These are phyloP conservation scores for Champsocephalus esox DNA, from an alignment of 2,797 vertebrate genomes.

Conservation along the genomic window DNA sequence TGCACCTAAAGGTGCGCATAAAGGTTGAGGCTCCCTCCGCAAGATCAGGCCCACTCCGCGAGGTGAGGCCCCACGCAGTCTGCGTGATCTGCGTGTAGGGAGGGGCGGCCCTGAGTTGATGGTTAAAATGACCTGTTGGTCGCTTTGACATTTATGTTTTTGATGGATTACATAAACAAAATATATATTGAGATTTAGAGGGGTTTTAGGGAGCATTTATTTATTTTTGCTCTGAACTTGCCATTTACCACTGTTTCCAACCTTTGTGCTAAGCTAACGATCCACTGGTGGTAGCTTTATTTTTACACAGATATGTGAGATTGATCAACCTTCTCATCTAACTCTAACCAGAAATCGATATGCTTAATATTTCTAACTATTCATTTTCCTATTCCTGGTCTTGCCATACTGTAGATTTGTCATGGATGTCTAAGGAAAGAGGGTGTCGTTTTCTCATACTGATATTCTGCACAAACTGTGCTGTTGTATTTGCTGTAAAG, in stretches of 20 bases:
- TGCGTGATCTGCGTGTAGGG: too few relatives aligned
- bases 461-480: too few relatives aligned
- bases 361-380: neutral
- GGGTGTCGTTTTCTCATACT: too few relatives aligned
- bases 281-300: neutral
- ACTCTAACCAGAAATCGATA: neutral
- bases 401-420: neutral
- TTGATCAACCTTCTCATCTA: neutral
- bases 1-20: too few relatives aligned
- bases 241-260: neutral
- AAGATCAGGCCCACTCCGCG: too few relatives aligned
- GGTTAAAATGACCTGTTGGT: neutral
- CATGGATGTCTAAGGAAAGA: neutral
- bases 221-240: neutral
- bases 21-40: too few relatives aligned
- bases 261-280: neutral
- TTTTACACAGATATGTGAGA: neutral
- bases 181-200: neutral
- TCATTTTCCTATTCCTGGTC: neutral
- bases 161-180: neutral
- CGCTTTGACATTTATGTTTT: neutral
- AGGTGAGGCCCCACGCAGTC: too few relatives aligned
- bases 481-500: too few relatives aligned
- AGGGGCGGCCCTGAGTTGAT: too few relatives aligned
- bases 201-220: neutral